These are phyloP conservation scores for Rhynchotus rufescens DNA, from an alignment of 2,797 vertebrate genomes.

Conservation along the genomic window DNA sequence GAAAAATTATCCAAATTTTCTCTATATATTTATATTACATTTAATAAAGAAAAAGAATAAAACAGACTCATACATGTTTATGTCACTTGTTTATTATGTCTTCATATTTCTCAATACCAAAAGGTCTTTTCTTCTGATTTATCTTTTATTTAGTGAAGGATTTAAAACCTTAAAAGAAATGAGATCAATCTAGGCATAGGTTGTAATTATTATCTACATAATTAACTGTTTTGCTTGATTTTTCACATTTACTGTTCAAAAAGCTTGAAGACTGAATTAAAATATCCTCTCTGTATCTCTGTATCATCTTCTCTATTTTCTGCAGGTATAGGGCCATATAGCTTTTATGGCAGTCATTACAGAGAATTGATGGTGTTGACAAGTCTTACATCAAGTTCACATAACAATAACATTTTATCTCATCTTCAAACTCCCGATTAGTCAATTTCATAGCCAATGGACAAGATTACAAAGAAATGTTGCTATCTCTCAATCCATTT, in stretches of 20 bases:
- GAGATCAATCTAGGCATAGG: not conserved
- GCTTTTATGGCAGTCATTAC: not conserved
- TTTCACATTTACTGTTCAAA: not conserved
- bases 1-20: not conserved
- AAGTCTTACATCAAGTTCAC: not conserved
- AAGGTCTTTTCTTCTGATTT: not conserved
- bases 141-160: not conserved
- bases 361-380: not conserved
- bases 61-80: not conserved
- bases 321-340: not conserved
- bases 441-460: not conserved
- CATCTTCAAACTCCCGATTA: not conserved
- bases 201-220: not conserved
- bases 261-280: not conserved
- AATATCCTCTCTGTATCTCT: not conserved
- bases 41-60: not conserved
- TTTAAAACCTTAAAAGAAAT: not conserved
- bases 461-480: not conserved
- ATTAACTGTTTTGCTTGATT: not conserved
- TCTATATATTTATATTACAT: not conserved
- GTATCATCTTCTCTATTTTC: not conserved
- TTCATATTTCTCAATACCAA: not conserved
- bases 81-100: not conserved
- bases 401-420: not conserved
- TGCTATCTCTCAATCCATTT: not conserved